Evolutionary conservation across 1,140 invertebrate species (phyloP), one percentile per base, ranked within the genome.

Genomic region (Zaprionus kolodkinae): DNA sequence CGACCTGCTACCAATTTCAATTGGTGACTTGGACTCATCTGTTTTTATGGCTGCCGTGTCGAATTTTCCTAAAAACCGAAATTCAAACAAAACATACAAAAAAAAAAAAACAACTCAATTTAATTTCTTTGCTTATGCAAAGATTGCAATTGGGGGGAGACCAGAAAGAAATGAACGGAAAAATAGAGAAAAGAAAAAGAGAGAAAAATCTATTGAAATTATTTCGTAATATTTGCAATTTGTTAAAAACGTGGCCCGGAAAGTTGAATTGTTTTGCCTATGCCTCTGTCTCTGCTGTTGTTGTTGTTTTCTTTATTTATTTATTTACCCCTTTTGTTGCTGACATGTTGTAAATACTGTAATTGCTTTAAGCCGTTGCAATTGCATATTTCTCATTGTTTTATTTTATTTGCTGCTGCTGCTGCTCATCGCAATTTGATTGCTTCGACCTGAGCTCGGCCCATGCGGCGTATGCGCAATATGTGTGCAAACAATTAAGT

Each of bases 211-310:
- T 67, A 82, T 69, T 57, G 78, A 72, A 78, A 89, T 84, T 73
- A 88, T 84, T 88, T 88, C 76, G 71, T 88, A 88, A 88, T 81
- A 89, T 84, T 88, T 84, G 61, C 69, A 80, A 84, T 76, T 84
- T 79, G 77, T 61, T 60, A 72, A 77, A 72, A 84, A 88, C 78
- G 86, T 88, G 71, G 30, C 50, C 65, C 57, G 57, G 65, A 63
- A 70, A 72, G 52, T 57, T 78, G 43, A 45, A 76, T 76, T 66
- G 52, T 17, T 12, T 48, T 57, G 63, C 63, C 30, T 40, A 72
- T 71, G 45, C 6, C 27, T 30, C 3, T 43, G 21, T 70, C 70
- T n/a, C 15, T 45, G 43, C 30, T 52, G 48, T 54, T 67, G 45
- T 38, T 35, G 52, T 61, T 67, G 38, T 27, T 73, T 40, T 48